These are phyloP conservation scores for Chaetura pelagica DNA, from an alignment of 2,113 vertebrate species.

Conservation along the genomic window DNA sequence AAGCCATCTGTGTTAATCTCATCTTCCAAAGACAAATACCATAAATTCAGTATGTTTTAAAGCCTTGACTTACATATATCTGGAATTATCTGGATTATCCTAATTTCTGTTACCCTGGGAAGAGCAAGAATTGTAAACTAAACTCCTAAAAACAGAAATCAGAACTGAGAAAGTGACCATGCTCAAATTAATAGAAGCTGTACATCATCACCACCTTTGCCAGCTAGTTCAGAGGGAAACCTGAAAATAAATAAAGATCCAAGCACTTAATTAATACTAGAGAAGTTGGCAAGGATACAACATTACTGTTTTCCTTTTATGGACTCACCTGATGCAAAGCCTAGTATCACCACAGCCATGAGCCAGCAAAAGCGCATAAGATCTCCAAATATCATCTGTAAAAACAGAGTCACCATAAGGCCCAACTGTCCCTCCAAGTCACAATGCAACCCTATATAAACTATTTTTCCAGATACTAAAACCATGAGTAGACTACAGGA, in stretches of 20 bases:
- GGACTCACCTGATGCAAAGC: conserved; percentile 89
- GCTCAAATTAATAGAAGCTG: not conserved
- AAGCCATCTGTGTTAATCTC: not conserved
- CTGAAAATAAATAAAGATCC: not conserved
- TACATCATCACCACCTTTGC: not conserved
- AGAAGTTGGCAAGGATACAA: not conserved
- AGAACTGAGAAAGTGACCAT: not conserved
- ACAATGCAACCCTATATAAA: not conserved
- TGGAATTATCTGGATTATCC: not conserved
- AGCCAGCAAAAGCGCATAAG: conserved; percentile 94
- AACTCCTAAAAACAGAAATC: not conserved
- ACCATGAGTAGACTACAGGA: not conserved
- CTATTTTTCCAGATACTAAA: not conserved
- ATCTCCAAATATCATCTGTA: conserved; percentile 96
- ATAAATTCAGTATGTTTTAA: not conserved
- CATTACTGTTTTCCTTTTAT: not conserved
- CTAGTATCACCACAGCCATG: conserved; percentile 90
- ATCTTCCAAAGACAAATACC: not conserved
- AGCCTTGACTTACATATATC: not conserved
- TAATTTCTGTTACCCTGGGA: not conserved
- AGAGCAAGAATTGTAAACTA: not conserved
- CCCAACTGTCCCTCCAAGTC: not conserved
- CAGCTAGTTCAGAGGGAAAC: not conserved
- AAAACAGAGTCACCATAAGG: conserved; percentile 2
- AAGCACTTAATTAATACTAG: not conserved